phyloP scores from a whole-genome alignment of 1,140 invertebrate species.

The Zaprionus ghesquierei region DNA sequence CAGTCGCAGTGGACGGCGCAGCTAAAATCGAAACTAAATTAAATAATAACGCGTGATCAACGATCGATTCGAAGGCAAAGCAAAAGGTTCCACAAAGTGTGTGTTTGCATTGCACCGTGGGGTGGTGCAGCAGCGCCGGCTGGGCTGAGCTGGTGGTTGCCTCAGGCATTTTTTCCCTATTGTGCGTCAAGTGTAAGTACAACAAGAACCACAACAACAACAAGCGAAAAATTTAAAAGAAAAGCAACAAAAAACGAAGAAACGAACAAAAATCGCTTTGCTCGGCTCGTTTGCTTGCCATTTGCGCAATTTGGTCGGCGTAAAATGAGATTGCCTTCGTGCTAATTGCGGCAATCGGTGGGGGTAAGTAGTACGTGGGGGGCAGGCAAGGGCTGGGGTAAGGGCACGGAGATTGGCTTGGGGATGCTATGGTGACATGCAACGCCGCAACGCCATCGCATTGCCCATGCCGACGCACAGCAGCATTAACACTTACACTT shows the following conservation, averaged over 20 bases:
- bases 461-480: slow-evolving; percentile 6
- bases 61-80: slow-evolving; percentile 26
- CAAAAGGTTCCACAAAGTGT: not conserved
- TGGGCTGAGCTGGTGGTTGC: slow-evolving; percentile 15
- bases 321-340: slow-evolving; percentile 77
- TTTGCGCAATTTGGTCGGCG: slow-evolving; percentile 72
- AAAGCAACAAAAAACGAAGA: slow-evolving; percentile 5
- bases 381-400: not conserved
- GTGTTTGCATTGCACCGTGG: slow-evolving; percentile 1
- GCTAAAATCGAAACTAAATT: slow-evolving; percentile 36
- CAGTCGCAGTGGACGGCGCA: not conserved
- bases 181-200: slow-evolving; percentile 47
- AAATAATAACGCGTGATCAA: slow-evolving; percentile 38
- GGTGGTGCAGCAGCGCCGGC: slow-evolving; percentile 2
- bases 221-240: slow-evolving; percentile 1
- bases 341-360: slow-evolving; percentile 69
- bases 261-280: slow-evolving; percentile 37
- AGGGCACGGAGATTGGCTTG: slow-evolving; percentile 6
- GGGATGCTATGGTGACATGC: slow-evolving; percentile 55
- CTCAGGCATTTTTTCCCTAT: slow-evolving; percentile 1
- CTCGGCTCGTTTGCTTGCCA: slow-evolving; percentile 52
- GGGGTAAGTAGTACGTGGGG: slow-evolving; percentile 39
- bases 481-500: slow-evolving; percentile 13
- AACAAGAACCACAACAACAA: slow-evolving; percentile 14
- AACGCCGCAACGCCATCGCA: slow-evolving; percentile 27